Conservation (phyloP, 2,113 vertebrate genomes). For the Entomyzon cyanotis region DNA sequence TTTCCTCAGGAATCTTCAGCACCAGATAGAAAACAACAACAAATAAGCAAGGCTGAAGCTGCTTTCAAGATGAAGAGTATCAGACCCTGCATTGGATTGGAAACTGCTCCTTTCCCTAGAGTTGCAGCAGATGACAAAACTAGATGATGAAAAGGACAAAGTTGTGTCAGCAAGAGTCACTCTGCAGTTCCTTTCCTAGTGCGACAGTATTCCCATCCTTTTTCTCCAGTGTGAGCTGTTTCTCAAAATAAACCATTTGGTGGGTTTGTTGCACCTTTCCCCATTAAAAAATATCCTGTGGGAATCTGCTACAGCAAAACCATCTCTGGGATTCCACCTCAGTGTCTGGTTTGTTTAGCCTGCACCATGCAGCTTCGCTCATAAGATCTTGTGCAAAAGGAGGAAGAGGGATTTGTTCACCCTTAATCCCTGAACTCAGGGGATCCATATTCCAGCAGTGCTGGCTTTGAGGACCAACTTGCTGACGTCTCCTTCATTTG, state of each 20-base stretch:
- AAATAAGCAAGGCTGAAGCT: background rate
- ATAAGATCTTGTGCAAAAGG: background rate
- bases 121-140: background rate
- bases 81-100: background rate
- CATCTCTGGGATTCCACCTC: background rate
- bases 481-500: background rate
- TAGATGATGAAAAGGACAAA: background rate
- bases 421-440: background rate
- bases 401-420: background rate
- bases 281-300: background rate
- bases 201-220: background rate
- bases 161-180: background rate
- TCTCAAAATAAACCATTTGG: background rate
- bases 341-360: background rate
- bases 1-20: slow-evolving; percentile 45
- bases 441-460: background rate
- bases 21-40: slow-evolving; percentile 4
- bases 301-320: background rate
- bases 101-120: background rate
- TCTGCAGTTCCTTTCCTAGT: background rate
- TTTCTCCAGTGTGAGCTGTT: background rate
- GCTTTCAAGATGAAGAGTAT: background rate
- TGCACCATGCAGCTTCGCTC: background rate
- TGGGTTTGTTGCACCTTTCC: background rate
- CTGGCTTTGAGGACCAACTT: background rate